Evolutionary conservation across 2,797 vertebrate genomes (phyloP).

Genomic region (Clamator glandarius): DNA sequence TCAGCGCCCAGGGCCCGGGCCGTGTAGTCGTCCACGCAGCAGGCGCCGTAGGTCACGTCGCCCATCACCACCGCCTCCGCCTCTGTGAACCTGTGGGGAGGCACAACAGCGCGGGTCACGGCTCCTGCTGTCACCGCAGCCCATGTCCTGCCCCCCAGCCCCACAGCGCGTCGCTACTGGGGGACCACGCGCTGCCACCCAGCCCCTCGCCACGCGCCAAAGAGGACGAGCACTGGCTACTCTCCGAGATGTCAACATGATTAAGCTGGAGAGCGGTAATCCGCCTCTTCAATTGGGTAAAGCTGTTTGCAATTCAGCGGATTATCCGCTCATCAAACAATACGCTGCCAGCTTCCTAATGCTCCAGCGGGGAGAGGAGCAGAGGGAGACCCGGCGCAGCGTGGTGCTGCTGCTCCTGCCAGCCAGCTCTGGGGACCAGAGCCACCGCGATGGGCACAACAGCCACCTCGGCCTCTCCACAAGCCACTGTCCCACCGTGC

Average conservation of each 20-base stretch:
- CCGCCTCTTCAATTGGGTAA: slow-evolving; percentile 70
- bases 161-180: accelerated
- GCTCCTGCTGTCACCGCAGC: background rate
- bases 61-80: slow-evolving; percentile 95
- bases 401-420: background rate
- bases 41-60: slow-evolving; percentile 96
- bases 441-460: background rate
- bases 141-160: background rate
- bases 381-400: background rate
- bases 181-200: background rate
- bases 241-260: slow-evolving; percentile 66
- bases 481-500: accelerated
- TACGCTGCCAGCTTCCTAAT: slow-evolving; percentile 56
- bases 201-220: background rate
- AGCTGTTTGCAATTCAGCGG: slow-evolving; percentile 73
- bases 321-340: slow-evolving; percentile 71
- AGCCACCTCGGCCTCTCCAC: background rate
- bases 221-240: slow-evolving; percentile 31
- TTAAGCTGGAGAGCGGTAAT: slow-evolving; percentile 66
- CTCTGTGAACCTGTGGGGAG: slow-evolving; percentile 85
- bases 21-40: slow-evolving; percentile 97
- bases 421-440: background rate
- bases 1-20: slow-evolving; percentile 93
- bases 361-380: background rate
- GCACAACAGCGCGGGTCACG: background rate